Conservation (phyloP, 2,113 vertebrate species). For the Erythrocercus mccallii region DNA sequence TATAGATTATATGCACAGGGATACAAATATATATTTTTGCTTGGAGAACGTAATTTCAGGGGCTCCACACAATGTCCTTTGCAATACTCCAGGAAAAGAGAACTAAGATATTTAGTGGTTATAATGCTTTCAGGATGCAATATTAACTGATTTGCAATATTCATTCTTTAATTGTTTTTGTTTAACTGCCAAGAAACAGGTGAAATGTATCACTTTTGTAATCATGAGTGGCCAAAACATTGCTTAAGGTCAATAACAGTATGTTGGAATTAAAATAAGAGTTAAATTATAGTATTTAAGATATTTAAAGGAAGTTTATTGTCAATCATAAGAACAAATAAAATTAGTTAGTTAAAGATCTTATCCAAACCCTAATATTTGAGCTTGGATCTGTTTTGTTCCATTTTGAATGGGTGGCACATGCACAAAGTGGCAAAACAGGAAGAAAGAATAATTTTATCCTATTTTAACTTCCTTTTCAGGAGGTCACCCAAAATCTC, state of each 20-base stretch:
- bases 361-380: neutral
- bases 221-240: neutral
- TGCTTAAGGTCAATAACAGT: neutral
- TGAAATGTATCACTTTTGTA: neutral
- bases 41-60: neutral
- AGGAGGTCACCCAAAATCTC: neutral
- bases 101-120: neutral
- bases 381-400: neutral
- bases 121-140: neutral
- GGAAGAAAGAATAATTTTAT: neutral
- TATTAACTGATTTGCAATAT: neutral
- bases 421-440: neutral
- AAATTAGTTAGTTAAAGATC: neutral
- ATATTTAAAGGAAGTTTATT: neutral
- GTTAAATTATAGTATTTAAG: neutral
- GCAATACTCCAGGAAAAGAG: neutral
- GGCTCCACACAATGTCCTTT: neutral
- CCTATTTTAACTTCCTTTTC: neutral
- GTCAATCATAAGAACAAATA: neutral
- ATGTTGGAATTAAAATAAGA: neutral
- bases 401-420: too few relatives aligned
- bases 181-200: neutral
- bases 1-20: neutral
- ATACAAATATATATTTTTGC: neutral
- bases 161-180: accelerated